Evolutionary conservation across 2,888 invertebrate genomes (phyloP).

Genomic region (Melinaea menophilus): DNA sequence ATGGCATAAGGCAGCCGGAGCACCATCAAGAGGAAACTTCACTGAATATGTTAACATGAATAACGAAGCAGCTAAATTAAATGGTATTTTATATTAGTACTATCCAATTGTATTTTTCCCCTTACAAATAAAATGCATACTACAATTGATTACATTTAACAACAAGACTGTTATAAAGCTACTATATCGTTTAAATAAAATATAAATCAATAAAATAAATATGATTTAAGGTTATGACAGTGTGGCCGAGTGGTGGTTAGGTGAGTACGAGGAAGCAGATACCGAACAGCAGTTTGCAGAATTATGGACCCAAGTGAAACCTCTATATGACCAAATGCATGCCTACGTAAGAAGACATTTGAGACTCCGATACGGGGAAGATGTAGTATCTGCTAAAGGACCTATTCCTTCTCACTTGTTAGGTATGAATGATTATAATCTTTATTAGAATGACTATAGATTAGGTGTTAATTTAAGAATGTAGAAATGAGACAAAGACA

Average conservation of each 20-base stretch:
- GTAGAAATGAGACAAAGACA: too few relatives aligned
- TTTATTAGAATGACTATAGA: not conserved
- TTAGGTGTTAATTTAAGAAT: not conserved
- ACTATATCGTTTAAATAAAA: too few relatives aligned
- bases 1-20: constrained; percentile 87
- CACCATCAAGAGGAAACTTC: constrained; percentile 79
- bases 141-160: too few relatives aligned
- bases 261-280: constrained; percentile 82
- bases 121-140: too few relatives aligned
- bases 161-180: too few relatives aligned
- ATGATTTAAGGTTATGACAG: constrained; percentile 79
- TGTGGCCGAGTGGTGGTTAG: constrained; percentile 83
- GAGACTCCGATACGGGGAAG: constrained; percentile 82
- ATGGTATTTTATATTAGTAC: constrained; percentile 68
- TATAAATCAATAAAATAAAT: not conserved
- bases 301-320: constrained; percentile 86
- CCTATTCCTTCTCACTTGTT: constrained; percentile 88
- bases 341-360: constrained; percentile 87
- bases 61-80: constrained; percentile 84
- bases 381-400: constrained; percentile 80
- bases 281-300: constrained; percentile 82
- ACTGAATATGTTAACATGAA: constrained; percentile 81
- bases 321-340: constrained; percentile 89
- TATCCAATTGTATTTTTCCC: too few relatives aligned
- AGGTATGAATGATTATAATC: constrained; percentile 55